phyloP scores from a whole-genome alignment of 2,113 vertebrate genomes.

The Amia ocellicauda region DNA sequence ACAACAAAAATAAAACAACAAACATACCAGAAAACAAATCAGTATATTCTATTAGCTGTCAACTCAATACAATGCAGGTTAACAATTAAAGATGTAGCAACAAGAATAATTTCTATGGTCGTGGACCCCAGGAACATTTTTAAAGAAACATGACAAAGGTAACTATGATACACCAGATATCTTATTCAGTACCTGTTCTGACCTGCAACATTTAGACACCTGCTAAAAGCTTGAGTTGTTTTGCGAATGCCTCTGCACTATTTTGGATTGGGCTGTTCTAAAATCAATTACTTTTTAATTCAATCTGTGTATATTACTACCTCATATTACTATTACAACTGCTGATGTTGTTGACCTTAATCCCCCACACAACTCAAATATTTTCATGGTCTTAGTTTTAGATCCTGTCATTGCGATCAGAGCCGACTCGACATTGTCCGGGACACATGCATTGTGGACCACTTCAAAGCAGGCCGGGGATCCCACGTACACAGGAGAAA shows the following conservation, averaged over 20 bases:
- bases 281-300: too few species aligned
- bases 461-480: too few species aligned
- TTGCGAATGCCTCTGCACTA: not conserved
- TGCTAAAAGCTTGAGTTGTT: not conserved
- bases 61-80: not conserved
- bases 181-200: not conserved
- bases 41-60: not conserved
- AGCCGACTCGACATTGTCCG: too few species aligned
- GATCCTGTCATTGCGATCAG: too few species aligned
- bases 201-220: not conserved
- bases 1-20: not conserved
- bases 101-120: slow-evolving; percentile 8
- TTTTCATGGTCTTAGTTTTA: not conserved
- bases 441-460: too few species aligned
- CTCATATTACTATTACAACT: not conserved
- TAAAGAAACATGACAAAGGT: not conserved
- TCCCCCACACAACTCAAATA: not conserved
- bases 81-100: not conserved
- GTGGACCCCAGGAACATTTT: not conserved
- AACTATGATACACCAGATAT: not conserved
- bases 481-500: not conserved
- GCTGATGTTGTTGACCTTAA: not conserved
- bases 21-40: not conserved
- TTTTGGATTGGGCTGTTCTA: not conserved
- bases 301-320: too few species aligned